phyloP scores from a whole-genome alignment of 2,888 invertebrate species.

The Cephalotes varians region DNA sequence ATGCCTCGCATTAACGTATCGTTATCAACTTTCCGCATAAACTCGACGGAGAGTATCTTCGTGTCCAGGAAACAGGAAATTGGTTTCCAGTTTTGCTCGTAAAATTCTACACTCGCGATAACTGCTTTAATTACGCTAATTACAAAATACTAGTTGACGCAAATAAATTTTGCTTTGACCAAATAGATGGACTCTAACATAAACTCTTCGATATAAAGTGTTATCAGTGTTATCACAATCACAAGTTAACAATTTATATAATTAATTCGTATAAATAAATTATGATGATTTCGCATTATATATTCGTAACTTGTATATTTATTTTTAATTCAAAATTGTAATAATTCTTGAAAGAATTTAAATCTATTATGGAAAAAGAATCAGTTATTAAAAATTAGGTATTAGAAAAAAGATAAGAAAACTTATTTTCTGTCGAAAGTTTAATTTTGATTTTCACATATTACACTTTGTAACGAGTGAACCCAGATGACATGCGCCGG shows the following conservation, averaged over 20 bases:
- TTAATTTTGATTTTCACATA: not conserved
- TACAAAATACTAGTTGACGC: not conserved
- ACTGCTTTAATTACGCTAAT: slow-evolving; percentile 36
- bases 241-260: not conserved
- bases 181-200: not conserved
- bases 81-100: slow-evolving; percentile 12
- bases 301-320: not conserved
- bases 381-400: not conserved
- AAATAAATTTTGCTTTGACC: not conserved
- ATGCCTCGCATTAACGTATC: slow-evolving; percentile 21
- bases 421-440: not conserved
- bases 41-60: not conserved
- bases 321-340: not conserved
- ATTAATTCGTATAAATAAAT: not conserved
- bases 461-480: not conserved
- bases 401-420: not conserved
- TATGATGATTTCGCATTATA: not conserved
- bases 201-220: not conserved
- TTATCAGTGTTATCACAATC: not conserved
- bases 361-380: not conserved
- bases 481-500: not conserved
- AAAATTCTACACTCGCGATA: slow-evolving; percentile 21
- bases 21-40: slow-evolving; percentile 39
- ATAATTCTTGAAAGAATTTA: not conserved
- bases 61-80: not conserved